Evolutionary conservation across 2,888 invertebrate genomes (phyloP).

Genomic region (Tenodera sinensis): DNA sequence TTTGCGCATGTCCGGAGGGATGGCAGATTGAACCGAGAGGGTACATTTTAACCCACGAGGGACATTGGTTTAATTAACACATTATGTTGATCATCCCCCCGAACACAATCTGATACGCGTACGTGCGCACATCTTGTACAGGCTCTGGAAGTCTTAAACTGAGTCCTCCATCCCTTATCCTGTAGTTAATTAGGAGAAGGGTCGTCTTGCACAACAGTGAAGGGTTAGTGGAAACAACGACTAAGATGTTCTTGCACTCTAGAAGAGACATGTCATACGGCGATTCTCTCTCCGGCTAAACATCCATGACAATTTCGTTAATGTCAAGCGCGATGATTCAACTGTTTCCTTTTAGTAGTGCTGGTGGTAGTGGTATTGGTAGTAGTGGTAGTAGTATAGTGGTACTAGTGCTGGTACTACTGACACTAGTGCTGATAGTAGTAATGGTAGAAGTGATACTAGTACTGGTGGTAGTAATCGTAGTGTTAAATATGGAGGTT

Average conservation of each 20-base stretch:
- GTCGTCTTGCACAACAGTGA: not conserved
- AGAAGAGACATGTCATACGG: not conserved
- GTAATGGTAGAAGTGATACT: too few relatives aligned
- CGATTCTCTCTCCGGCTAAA: too few relatives aligned
- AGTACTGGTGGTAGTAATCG: too few relatives aligned
- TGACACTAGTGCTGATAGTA: too few relatives aligned
- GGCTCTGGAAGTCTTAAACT: not conserved
- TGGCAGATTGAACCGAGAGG: not conserved
- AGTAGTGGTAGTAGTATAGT: too few relatives aligned
- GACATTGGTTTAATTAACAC: not conserved
- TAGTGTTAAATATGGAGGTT: too few relatives aligned
- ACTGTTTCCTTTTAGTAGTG: too few relatives aligned
- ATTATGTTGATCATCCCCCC: not conserved
- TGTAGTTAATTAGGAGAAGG: not conserved
- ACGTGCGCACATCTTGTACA: not conserved
- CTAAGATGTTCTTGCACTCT: not conserved
- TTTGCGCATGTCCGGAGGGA: too few relatives aligned
- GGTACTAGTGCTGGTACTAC: too few relatives aligned
- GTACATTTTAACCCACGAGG: not conserved
- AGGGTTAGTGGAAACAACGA: not conserved
- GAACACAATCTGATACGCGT: not conserved
- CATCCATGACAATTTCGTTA: too few relatives aligned
- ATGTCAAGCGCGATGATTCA: too few relatives aligned
- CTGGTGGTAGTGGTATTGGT: too few relatives aligned
- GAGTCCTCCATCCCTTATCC: not conserved